A percentile compares a stretch with the other conserved stretches of the same genome.
phyloP scores from a whole-genome alignment of 2,113 vertebrate genomes.

The Colaptes auratus region DNA sequence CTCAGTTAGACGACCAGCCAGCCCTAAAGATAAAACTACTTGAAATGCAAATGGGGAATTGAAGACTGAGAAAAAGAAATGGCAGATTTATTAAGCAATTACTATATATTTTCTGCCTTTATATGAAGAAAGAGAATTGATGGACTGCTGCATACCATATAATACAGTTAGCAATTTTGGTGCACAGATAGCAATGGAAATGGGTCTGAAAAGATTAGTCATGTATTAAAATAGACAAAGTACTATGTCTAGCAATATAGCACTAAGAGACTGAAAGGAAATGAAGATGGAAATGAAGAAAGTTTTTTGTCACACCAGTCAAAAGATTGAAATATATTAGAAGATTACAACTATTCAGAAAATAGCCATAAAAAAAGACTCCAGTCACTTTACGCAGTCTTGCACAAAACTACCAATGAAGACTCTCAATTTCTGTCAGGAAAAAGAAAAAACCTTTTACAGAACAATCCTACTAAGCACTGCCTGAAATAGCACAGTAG shows the following conservation, averaged over 20 bases:
- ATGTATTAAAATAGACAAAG: slow-evolving; percentile 54
- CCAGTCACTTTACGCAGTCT: background rate
- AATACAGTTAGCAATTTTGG: slow-evolving; percentile 24
- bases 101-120: slow-evolving; percentile 58
- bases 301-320: slow-evolving; percentile 5
- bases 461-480: background rate
- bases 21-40: slow-evolving; percentile 55
- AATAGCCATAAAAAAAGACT: background rate
- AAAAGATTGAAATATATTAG: slow-evolving; percentile 24
- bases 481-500: background rate
- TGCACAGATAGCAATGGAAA: slow-evolving; percentile 46
- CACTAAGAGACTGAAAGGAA: slow-evolving; percentile 11
- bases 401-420: background rate
- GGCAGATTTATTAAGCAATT: slow-evolving; percentile 67
- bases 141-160: slow-evolving; percentile 18
- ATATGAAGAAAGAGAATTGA: slow-evolving; percentile 56
- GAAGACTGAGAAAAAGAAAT: slow-evolving; percentile 33
- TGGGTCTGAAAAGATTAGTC: slow-evolving; percentile 50
- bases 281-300: slow-evolving; percentile 54
- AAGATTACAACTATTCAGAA: background rate
- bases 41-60: slow-evolving; percentile 38
- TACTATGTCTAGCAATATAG: background rate
- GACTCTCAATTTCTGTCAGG: background rate
- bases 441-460: background rate
- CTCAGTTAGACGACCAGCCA: slow-evolving; percentile 43